Percentiles rank a stretch among this genome's conserved stretches.
Conservation (phyloP, 2,888 invertebrate species). For the Rhabditoides inermis region DNA sequence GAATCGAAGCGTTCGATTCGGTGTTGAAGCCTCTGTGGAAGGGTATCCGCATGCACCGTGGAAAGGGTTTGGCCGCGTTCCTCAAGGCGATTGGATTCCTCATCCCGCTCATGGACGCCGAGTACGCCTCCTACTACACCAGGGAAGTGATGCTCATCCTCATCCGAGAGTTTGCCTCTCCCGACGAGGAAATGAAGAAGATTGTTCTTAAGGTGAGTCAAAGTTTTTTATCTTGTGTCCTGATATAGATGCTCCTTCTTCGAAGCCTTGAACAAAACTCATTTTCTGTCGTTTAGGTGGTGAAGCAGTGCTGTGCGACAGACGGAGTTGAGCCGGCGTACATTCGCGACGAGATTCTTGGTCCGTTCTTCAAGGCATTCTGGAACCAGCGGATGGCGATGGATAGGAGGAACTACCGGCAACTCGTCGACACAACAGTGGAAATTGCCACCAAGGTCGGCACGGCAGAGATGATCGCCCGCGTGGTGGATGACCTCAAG, state of each 20-base stretch:
- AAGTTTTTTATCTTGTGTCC: not conserved
- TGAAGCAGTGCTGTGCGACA: slow-evolving; percentile 98
- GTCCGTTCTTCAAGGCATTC: slow-evolving; percentile 59
- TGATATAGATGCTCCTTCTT: not conserved
- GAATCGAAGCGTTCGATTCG: slow-evolving; percentile 98
- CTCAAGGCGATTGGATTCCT: slow-evolving; percentile 97
- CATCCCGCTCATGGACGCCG: slow-evolving; percentile 92
- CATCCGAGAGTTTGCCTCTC: slow-evolving; percentile 97
- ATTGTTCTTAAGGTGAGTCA: slow-evolving; percentile 83
- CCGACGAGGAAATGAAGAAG: slow-evolving; percentile 99
- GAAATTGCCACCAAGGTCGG: slow-evolving; percentile 99
- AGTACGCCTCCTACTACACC: slow-evolving; percentile 98
- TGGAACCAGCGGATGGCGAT: slow-evolving; percentile 99
- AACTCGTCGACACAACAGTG: slow-evolving; percentile 91
- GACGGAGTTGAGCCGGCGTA: slow-evolving; percentile 99
- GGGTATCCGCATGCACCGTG: slow-evolving; percentile 76
- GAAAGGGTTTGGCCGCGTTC: slow-evolving; percentile 93
- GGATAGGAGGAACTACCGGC: slow-evolving; percentile 87
- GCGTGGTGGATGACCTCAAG: slow-evolving; percentile 96
- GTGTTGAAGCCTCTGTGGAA: slow-evolving; percentile 98
- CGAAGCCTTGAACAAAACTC: not conserved
- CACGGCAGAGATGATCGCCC: slow-evolving; percentile 92
- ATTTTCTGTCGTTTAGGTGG: slow-evolving; percentile 63
- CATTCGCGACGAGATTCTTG: slow-evolving; percentile 87
- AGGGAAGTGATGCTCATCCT: slow-evolving; percentile 97